phyloP scores from a whole-genome alignment of 2,888 invertebrate genomes.

The Candidula unifasciata region DNA sequence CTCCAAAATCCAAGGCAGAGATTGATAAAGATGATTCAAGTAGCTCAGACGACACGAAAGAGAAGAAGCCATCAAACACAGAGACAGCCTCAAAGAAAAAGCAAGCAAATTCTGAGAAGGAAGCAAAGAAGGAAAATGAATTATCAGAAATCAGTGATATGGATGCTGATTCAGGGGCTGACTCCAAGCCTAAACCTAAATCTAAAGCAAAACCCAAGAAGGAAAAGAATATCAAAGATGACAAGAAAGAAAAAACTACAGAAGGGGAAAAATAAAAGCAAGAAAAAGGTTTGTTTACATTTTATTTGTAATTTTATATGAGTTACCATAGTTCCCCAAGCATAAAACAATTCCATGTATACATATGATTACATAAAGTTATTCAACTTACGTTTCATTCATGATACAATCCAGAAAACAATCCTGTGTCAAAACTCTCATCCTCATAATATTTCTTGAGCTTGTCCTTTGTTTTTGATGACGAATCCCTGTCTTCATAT shows the following conservation, averaged over 20 bases:
- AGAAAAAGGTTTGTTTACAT: slow-evolving; percentile 33
- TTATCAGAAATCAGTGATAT: slow-evolving; percentile 67
- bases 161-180: slow-evolving; percentile 61
- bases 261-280: slow-evolving; percentile 46
- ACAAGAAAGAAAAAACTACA: slow-evolving; percentile 56
- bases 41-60: slow-evolving; percentile 61
- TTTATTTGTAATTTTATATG: background rate
- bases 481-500: too few relatives aligned
- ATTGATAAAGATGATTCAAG: slow-evolving; percentile 66
- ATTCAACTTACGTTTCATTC: too few relatives aligned
- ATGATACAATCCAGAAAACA: too few relatives aligned
- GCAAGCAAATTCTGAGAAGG: slow-evolving; percentile 27
- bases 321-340: too few relatives aligned
- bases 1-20: slow-evolving; percentile 67
- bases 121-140: slow-evolving; percentile 62
- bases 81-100: slow-evolving; percentile 40
- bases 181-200: slow-evolving; percentile 59
- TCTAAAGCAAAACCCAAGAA: slow-evolving; percentile 74
- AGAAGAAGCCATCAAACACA: slow-evolving; percentile 45
- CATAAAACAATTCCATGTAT: too few relatives aligned
- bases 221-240: slow-evolving; percentile 57
- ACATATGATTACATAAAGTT: too few relatives aligned
- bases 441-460: too few relatives aligned
- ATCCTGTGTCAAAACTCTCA: too few relatives aligned
- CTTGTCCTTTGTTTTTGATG: too few relatives aligned